Evolutionary conservation across 2,113 vertebrate species (phyloP).

Genomic region (Heliornis fulica): DNA sequence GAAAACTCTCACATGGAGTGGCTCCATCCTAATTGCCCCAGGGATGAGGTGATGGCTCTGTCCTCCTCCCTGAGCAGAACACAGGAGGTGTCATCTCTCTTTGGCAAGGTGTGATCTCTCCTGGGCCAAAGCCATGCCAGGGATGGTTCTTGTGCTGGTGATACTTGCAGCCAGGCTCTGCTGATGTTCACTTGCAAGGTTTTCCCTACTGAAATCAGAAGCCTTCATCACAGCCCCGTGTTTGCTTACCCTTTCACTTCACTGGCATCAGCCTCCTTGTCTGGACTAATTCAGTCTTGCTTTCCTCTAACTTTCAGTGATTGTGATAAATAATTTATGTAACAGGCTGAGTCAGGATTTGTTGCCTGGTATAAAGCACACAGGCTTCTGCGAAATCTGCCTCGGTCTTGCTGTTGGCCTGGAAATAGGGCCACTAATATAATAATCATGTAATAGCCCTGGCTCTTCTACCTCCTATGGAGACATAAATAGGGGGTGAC

Average conservation of each 20-base stretch:
- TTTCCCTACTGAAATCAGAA: neutral
- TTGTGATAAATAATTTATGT: constrained; percentile 9
- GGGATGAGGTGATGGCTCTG: neutral
- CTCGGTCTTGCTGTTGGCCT: neutral
- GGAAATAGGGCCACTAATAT: neutral
- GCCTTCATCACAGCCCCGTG: neutral
- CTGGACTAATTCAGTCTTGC: neutral
- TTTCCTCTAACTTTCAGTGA: neutral
- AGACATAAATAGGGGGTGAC: neutral
- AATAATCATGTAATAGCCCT: neutral
- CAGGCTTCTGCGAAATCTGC: neutral
- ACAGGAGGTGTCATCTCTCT: neutral
- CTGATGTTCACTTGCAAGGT: neutral
- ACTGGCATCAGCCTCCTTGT: rapidly evolving
- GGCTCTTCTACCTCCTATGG: neutral
- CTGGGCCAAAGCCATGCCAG: neutral
- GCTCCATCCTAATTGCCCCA: neutral
- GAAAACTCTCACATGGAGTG: neutral
- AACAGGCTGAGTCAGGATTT: constrained; percentile 18
- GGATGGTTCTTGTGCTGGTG: neutral
- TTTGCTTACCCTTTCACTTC: neutral
- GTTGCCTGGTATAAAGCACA: neutral
- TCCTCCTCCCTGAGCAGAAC: neutral
- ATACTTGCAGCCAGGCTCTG: neutral
- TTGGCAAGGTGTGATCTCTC: neutral